Evolutionary conservation across 1,140 invertebrate genomes (phyloP), one percentile per base, ranked within the genome.

Genomic region (Halyomorpha halys): DNA sequence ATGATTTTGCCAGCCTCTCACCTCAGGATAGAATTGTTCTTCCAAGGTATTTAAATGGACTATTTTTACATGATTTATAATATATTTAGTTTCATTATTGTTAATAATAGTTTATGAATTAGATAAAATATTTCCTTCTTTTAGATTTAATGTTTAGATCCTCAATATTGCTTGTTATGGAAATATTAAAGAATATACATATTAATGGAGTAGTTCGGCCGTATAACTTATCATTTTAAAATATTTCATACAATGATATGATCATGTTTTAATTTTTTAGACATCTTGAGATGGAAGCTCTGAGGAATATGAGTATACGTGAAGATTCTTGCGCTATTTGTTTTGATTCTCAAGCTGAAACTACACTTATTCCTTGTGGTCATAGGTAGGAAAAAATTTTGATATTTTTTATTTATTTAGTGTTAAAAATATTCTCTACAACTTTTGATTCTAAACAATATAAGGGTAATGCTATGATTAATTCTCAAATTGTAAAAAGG

Each of bases 241-340:
- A n/a, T n/a, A n/a, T n/a, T n/a, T n/a, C n/a, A 4, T 30, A 30
- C 8, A 8, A 30, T 30, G 27, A 39, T 13, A 39, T 11, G 34
- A n/a, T 39, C 13, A 39, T 13, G 11, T 9, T 39, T 39, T 39
- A 39, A 27, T 67, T 65, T 70, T 71, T 21, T 71, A 84, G 90
- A 67, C 86, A 91, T 71, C 81, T 92, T 70, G 87, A 82, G 72
- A 74, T 93, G 65, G 82, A 86, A 68, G 78, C 85, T 65, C 75
- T 93, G 60, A 76, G 86, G 66, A 82, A 85, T 73, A 77, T 88
- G 21, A 89, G 83, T 71, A 84, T 91, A 23, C 80, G 81, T 66
- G 91, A 94, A 73, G 88, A 94, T 74, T 87, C 87, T 0, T 96
- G 91, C 76, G 91, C 87, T 8, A 75, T 94, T 25, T 95, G 92